A percentile compares a stretch with the other conserved stretches of the same genome.
Evolutionary conservation across 2,888 invertebrate species (phyloP).

Genomic region (Orgyia antiqua): DNA sequence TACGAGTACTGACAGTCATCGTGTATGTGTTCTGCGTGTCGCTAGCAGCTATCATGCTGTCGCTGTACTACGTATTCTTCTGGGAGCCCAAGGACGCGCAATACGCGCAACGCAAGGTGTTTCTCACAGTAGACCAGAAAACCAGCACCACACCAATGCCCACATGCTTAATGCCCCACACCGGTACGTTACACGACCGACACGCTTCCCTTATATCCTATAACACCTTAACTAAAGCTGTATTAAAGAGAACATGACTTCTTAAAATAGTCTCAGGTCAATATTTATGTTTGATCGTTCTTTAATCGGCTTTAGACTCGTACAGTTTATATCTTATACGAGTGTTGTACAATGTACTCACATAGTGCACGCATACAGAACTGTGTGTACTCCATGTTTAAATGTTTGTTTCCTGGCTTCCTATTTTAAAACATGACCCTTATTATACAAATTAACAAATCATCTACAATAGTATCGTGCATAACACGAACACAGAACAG

Average conservation of each 20-base stretch:
- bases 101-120: conserved; percentile 72
- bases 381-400: not conserved
- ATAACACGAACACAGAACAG: too few relatives aligned
- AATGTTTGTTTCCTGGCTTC: conserved; percentile 3
- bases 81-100: conserved; percentile 88
- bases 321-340: conserved; percentile 13
- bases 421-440: not conserved
- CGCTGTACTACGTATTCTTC: conserved; percentile 95
- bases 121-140: conserved; percentile 70
- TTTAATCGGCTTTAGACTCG: conserved; percentile 1
- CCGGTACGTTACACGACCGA: conserved; percentile 70
- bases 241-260: not conserved
- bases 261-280: not conserved
- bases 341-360: conserved; percentile 8
- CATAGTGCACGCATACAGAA: conserved; percentile 7
- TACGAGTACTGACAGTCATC: conserved; percentile 94
- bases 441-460: too few relatives aligned
- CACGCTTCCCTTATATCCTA: conserved; percentile 45
- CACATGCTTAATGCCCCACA: conserved; percentile 76
- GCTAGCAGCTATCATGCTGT: conserved; percentile 94
- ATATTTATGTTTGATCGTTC: not conserved
- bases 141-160: conserved; percentile 74
- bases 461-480: too few relatives aligned
- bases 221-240: conserved; percentile 10
- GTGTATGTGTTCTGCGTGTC: conserved; percentile 97